Percentiles rank a stretch among this genome's conserved stretches.
These are phyloP conservation scores for Lamprologus ornatipinnis DNA, from an alignment of 2,113 vertebrate species.

Conservation along the genomic window DNA sequence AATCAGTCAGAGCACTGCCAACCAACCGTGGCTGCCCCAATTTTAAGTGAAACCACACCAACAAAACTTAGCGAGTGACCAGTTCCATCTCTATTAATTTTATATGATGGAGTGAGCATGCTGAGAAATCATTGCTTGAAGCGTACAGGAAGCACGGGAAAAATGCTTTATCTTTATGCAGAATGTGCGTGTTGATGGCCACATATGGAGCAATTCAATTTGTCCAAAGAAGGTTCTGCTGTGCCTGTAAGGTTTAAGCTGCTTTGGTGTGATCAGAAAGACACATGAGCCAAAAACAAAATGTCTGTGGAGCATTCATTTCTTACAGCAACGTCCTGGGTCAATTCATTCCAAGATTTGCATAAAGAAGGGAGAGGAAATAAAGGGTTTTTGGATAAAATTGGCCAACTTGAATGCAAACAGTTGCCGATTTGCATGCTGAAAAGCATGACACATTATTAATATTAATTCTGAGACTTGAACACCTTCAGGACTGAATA, in stretches of 20 bases:
- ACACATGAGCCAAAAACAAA: background rate
- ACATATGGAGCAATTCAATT: background rate
- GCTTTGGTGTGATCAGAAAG: background rate
- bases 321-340: background rate
- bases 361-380: background rate
- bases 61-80: background rate
- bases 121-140: background rate
- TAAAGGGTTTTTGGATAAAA: background rate
- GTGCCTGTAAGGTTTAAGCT: background rate
- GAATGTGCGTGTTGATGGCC: background rate
- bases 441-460: background rate
- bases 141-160: background rate
- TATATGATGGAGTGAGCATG: background rate
- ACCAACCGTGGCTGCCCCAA: background rate
- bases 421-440: background rate
- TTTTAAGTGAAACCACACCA: background rate
- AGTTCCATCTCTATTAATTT: conserved; percentile 4
- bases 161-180: background rate
- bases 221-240: background rate
- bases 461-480: background rate
- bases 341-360: background rate
- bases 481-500: background rate
- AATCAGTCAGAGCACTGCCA: background rate
- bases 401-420: background rate
- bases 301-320: background rate